Conservation (phyloP, 2,888 invertebrate genomes). For the Neoitamus cyanurus region DNA sequence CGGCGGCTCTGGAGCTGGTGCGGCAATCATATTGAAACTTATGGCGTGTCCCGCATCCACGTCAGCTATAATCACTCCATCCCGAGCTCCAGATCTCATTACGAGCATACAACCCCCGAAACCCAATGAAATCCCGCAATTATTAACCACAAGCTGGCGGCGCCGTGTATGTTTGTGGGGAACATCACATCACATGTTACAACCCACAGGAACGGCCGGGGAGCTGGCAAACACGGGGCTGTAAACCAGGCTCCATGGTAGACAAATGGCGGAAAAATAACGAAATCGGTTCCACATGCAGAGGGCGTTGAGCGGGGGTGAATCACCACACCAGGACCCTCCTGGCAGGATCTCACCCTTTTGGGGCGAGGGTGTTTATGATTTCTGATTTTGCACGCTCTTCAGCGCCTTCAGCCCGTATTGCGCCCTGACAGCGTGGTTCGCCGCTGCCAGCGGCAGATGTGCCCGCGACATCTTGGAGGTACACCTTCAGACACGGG, state of each 20-base stretch:
- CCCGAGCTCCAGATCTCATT: constrained; percentile 39
- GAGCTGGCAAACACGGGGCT: constrained; percentile 8
- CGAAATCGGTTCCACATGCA: constrained; percentile 21
- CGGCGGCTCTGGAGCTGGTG: neutral
- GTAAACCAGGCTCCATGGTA: constrained; percentile 16
- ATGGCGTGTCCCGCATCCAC: constrained; percentile 13
- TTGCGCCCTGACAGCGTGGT: neutral
- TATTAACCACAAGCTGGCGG: constrained; percentile 45
- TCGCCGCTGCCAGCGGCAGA: constrained; percentile 10
- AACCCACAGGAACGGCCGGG: neutral
- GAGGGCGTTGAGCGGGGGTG: neutral
- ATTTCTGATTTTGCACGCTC: constrained; percentile 42
- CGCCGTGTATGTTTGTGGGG: constrained; percentile 29
- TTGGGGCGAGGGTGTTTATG: constrained; percentile 38
- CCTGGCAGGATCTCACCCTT: neutral
- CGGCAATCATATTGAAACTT: constrained; percentile 25
- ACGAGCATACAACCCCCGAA: constrained; percentile 17
- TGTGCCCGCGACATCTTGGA: constrained; percentile 31
- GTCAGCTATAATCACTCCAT: constrained; percentile 40
- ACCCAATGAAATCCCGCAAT: constrained; percentile 43
- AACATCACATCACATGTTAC: constrained; percentile 42
- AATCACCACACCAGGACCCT: neutral
- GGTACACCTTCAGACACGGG: constrained; percentile 16
- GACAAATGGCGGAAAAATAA: constrained; percentile 42
- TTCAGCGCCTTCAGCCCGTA: neutral